These are phyloP conservation scores for Cremastinae sp. DNA, from an alignment of 2,888 invertebrate genomes.

Conservation along the genomic window DNA sequence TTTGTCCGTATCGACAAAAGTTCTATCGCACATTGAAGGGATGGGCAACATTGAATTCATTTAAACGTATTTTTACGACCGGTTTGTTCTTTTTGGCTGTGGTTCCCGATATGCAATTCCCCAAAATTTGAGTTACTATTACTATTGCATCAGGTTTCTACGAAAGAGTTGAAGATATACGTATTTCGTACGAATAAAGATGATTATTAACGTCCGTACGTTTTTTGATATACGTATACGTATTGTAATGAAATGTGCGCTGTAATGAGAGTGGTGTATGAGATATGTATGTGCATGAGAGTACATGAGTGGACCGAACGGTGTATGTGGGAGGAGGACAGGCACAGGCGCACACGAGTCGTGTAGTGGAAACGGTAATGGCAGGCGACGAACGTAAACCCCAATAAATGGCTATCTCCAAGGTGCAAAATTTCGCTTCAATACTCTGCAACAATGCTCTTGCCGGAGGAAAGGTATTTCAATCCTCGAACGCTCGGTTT, in stretches of 20 bases:
- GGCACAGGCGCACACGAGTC: constrained; percentile 62
- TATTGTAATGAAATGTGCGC: neutral
- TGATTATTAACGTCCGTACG: neutral
- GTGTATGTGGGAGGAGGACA: constrained; percentile 59
- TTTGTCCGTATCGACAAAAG: neutral
- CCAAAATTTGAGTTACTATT: neutral
- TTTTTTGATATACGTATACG: neutral
- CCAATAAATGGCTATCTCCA: constrained; percentile 75
- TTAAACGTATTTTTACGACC: too few species aligned
- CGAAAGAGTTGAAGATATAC: neutral
- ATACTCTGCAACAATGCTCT: constrained; percentile 76
- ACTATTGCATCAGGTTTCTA: neutral
- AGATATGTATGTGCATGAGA: neutral
- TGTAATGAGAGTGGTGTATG: too few species aligned
- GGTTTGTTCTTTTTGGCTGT: too few species aligned
- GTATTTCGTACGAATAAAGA: neutral
- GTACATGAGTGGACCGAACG: constrained; percentile 25
- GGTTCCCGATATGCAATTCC: too few species aligned
- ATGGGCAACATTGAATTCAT: neutral
- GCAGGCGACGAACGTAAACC: constrained; percentile 69
- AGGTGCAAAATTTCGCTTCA: constrained; percentile 75
- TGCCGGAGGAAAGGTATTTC: constrained; percentile 72
- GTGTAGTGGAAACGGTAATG: constrained; percentile 69
- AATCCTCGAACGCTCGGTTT: constrained; percentile 10
- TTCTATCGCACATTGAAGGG: neutral